phyloP scores from a whole-genome alignment of 2,888 invertebrate genomes.

The Tortrix viridana region DNA sequence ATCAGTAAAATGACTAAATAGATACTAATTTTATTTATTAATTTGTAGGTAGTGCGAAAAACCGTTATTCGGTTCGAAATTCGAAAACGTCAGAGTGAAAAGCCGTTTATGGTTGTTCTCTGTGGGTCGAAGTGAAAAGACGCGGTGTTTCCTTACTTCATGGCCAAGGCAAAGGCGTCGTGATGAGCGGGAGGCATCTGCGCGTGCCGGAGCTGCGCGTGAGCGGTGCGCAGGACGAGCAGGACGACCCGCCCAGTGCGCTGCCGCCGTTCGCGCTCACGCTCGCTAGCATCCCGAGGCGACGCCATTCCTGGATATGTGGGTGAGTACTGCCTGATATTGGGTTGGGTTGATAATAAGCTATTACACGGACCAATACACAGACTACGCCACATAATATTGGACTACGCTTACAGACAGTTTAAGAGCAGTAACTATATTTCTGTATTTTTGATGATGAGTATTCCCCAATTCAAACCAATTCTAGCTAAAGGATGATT shows the following conservation, averaged over 20 bases:
- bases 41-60: slow-evolving; percentile 26
- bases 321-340: slow-evolving; percentile 81
- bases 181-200: slow-evolving; percentile 82
- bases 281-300: slow-evolving; percentile 83
- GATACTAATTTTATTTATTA: neutral
- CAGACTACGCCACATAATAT: too few species aligned
- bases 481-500: too few species aligned
- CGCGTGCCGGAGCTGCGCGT: slow-evolving; percentile 88
- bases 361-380: too few species aligned
- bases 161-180: slow-evolving; percentile 67
- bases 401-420: too few species aligned
- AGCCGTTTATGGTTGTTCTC: neutral
- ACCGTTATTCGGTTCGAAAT: slow-evolving; percentile 29
- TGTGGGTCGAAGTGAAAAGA: slow-evolving; percentile 1
- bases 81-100: slow-evolving; percentile 2
- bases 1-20: neutral
- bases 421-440: too few species aligned
- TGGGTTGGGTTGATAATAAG: neutral
- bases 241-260: slow-evolving; percentile 72
- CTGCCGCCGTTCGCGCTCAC: slow-evolving; percentile 77
- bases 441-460: too few species aligned
- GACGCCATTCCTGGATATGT: slow-evolving; percentile 91
- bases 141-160: slow-evolving; percentile 2
- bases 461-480: too few species aligned
- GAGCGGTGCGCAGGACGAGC: slow-evolving; percentile 76